Evolutionary conservation across 2,113 vertebrate genomes (phyloP).

Genomic region (Chaenogobius annularis): DNA sequence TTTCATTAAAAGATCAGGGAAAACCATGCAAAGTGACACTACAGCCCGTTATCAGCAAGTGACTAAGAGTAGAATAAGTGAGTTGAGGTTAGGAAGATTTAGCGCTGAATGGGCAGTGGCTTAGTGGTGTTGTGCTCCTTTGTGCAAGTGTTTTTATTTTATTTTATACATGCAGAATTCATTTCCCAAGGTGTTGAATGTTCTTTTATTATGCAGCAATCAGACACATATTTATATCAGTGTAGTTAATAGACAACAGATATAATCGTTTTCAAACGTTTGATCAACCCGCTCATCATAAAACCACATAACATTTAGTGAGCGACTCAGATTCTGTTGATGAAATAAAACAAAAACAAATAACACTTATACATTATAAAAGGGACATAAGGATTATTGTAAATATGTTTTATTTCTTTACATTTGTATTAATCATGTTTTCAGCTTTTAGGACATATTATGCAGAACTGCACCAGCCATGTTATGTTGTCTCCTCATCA

Average conservation of each 20-base stretch:
- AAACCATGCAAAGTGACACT: background rate
- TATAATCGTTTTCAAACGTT: background rate
- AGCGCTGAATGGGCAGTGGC: conserved; percentile 32
- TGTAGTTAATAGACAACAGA: too few relatives aligned
- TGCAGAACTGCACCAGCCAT: too few relatives aligned
- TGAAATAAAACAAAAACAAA: background rate
- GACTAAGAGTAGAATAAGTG: conserved; percentile 55
- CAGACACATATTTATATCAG: background rate
- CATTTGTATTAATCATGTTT: too few relatives aligned
- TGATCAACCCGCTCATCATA: background rate
- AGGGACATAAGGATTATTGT: too few relatives aligned
- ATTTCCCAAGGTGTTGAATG: too few relatives aligned
- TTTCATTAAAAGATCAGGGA: conserved; percentile 59
- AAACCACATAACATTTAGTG: background rate
- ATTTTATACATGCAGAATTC: too few relatives aligned
- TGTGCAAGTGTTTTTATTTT: background rate
- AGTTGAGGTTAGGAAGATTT: conserved; percentile 45
- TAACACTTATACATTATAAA: too few relatives aligned
- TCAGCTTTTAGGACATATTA: too few relatives aligned
- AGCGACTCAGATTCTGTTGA: background rate
- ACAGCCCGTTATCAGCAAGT: conserved; percentile 56
- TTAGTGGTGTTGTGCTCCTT: conserved; percentile 27
- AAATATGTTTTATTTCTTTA: too few relatives aligned
- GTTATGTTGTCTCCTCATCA: too few relatives aligned
- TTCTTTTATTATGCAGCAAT: background rate